These are phyloP conservation scores for Sceloporus tristichus DNA, from an alignment of 2,113 vertebrate genomes.

Conservation along the genomic window DNA sequence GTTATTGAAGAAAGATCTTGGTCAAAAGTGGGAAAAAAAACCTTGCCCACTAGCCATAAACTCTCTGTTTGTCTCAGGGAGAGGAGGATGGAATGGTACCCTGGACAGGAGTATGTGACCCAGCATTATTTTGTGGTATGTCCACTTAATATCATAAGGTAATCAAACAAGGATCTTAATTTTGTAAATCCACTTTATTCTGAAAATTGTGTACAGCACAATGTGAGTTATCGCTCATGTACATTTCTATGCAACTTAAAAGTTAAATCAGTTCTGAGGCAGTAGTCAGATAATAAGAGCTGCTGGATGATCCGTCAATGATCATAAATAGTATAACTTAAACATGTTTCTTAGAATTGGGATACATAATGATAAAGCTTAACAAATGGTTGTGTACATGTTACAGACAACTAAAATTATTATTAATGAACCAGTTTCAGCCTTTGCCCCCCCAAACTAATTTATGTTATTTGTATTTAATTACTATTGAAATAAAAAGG, in stretches of 20 bases:
- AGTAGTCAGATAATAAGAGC: constrained; percentile 38
- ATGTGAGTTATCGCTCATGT: constrained; percentile 36
- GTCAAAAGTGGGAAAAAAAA: no score
- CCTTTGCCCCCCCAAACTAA: background rate
- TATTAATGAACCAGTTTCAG: constrained; percentile 5
- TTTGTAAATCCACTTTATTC: constrained; percentile 23
- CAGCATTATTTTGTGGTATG: background rate
- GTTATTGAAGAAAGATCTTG: no score
- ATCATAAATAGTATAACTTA: constrained; percentile 55
- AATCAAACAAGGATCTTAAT: background rate
- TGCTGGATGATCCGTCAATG: constrained; percentile 40
- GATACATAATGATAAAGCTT: constrained; percentile 34
- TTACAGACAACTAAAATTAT: constrained; percentile 2
- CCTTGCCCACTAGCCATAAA: no score
- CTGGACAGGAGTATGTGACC: background rate
- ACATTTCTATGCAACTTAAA: constrained; percentile 48
- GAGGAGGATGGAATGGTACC: background rate
- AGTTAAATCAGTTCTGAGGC: constrained; percentile 46
- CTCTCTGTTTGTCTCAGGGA: no score
- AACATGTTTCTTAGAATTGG: constrained; percentile 13
- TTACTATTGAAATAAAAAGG: background rate
- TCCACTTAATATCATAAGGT: background rate
- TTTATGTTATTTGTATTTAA: constrained; percentile 5
- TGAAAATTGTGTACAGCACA: constrained; percentile 4
- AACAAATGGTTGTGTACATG: constrained; percentile 10